Evolutionary conservation across 1,140 invertebrate species (phyloP).

Genomic region (Lepidurus couesii): DNA sequence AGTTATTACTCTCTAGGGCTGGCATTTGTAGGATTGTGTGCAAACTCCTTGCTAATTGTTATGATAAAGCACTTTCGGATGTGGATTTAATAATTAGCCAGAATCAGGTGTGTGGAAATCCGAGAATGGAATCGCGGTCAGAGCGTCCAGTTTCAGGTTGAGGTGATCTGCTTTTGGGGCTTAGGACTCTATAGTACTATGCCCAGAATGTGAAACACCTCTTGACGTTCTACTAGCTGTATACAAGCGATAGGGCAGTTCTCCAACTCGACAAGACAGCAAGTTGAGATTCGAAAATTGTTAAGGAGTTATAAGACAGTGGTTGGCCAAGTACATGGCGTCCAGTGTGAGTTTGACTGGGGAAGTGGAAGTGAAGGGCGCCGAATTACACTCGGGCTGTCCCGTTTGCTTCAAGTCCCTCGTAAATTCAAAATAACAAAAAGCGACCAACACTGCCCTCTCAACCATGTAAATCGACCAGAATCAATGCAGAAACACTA

Average conservation of each 20-base stretch:
- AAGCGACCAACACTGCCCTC: background rate
- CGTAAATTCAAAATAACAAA: background rate
- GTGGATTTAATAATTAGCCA: background rate
- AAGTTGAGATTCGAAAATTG: background rate
- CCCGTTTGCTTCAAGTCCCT: background rate
- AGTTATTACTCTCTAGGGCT: background rate
- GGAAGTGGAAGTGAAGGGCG: background rate
- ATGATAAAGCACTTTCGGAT: background rate
- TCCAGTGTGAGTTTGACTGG: background rate
- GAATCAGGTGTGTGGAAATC: background rate
- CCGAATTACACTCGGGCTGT: background rate
- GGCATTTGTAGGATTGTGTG: background rate
- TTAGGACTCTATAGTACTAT: background rate
- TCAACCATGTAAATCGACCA: conserved; percentile 1
- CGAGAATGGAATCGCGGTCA: background rate
- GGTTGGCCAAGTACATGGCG: background rate
- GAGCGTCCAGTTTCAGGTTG: background rate
- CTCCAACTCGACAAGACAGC: background rate
- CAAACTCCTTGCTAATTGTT: background rate
- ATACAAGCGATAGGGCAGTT: background rate
- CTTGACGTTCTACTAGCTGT: background rate
- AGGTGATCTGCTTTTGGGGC: conserved; percentile 8
- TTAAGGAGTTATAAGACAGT: background rate
- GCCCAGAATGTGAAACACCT: background rate
- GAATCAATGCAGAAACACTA: background rate